phyloP scores from a whole-genome alignment of 1,140 invertebrate species.

The Anastrepha ludens region DNA sequence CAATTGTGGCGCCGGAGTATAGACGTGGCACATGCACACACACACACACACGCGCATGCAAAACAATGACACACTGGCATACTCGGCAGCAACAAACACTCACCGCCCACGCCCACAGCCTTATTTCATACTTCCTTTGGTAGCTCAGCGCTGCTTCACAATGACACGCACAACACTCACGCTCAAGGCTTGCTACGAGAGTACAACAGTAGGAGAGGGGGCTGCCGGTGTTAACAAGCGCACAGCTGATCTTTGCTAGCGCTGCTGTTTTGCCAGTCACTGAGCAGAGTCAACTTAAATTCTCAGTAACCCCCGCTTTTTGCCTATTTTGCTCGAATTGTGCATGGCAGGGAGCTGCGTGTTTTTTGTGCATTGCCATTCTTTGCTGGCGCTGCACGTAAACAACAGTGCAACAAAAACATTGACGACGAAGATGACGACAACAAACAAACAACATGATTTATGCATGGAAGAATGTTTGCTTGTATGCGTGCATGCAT shows the following conservation, averaged over 20 bases:
- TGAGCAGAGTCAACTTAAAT: constrained; percentile 1
- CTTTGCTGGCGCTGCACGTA: constrained; percentile 37
- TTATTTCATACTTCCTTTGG: neutral
- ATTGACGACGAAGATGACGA: neutral
- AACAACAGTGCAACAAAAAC: constrained; percentile 20
- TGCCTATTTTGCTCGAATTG: neutral
- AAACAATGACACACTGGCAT: constrained; percentile 39
- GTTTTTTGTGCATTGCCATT: constrained; percentile 17
- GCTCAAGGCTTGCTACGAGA: no score
- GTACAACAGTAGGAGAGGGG: neutral
- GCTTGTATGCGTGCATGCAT: neutral
- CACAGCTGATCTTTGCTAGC: constrained; percentile 48
- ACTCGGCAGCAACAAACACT: neutral
- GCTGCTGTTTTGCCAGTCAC: constrained; percentile 28
- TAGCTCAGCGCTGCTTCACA: neutral
- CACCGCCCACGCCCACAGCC: neutral
- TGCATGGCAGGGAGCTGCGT: no score
- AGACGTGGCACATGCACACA: neutral
- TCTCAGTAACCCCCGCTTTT: neutral
- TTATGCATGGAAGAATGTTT: constrained; percentile 21
- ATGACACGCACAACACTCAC: neutral
- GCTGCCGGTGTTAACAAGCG: neutral
- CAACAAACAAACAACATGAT: constrained; percentile 52
- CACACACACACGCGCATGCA: neutral
- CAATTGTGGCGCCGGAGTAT: constrained; percentile 26